Evolutionary conservation across 2,113 vertebrate species (phyloP).

Genomic region (Plectropomus leopardus): DNA sequence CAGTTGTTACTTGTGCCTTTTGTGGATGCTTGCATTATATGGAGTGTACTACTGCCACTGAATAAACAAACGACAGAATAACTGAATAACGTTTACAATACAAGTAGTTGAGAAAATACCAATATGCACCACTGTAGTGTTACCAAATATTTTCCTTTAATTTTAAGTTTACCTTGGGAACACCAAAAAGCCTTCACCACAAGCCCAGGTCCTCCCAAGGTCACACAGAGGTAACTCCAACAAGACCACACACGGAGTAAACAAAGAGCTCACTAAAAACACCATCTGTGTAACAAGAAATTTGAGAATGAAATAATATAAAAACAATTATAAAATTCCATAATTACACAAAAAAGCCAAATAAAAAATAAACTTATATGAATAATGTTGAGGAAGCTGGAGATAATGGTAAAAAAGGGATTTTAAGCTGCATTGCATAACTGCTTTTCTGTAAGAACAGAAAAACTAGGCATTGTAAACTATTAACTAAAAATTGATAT

Average conservation of each 20-base stretch:
- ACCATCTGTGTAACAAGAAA: slow-evolving; percentile 78
- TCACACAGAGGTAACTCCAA: slow-evolving; percentile 82
- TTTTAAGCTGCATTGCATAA: slow-evolving; percentile 20
- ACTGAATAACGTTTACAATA: not conserved
- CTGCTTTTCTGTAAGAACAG: slow-evolving; percentile 19
- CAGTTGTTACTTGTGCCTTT: not conserved
- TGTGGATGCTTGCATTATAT: not conserved
- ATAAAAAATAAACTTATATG: not conserved
- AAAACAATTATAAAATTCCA: not conserved
- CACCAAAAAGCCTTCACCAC: slow-evolving; percentile 74
- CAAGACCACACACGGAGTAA: slow-evolving; percentile 82
- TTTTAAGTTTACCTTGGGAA: slow-evolving; percentile 85
- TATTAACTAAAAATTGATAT: too few species aligned
- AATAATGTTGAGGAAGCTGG: not conserved
- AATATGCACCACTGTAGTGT: not conserved
- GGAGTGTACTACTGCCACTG: not conserved
- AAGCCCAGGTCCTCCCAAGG: slow-evolving; percentile 8
- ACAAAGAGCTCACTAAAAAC: slow-evolving; percentile 87
- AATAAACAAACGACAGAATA: not conserved
- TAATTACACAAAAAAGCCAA: not conserved
- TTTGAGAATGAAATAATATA: not conserved
- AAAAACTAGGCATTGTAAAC: too few species aligned
- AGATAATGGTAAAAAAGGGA: not conserved
- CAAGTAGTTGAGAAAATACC: not conserved
- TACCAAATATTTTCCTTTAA: not conserved